Base-by-base conservation (phyloP, 37 sponge, comb jelly and placozoan species). In the Hexactinellida sp. region DNA sequence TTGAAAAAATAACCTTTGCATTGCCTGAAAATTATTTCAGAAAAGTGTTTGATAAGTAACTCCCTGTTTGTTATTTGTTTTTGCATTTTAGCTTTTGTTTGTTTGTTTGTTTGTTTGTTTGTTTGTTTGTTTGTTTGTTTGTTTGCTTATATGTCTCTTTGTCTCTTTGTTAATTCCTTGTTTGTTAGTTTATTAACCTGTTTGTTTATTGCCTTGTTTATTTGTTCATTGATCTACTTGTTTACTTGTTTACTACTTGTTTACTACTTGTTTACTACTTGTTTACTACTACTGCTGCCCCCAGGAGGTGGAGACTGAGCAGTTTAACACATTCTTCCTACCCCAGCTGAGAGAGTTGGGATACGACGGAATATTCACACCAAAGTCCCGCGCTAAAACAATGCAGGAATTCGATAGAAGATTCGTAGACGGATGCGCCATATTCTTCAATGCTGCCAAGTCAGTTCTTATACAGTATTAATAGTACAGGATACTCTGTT, bases 391-490 rank as follows among this genome's bases (percentile, higher is more conserved):
- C 0, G 92, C 99, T 30, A 89, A 90, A 38, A 97, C 99, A 1
- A 95, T 97, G 94, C 88, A 55, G 28, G 95, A 97, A 38, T 63
- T 83, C 24, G 99, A 97, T 36, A 54, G 95, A 36, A 93, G 88
- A 83, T 88, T 82, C 82, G 99, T 97, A 37, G 99, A 97, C 84
- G 99, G 99, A 3, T 97, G 99, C 88, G 95, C 95, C 84, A 95
- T 95, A 47, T 97, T 97, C 92, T 97, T 54, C 87, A 89, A 93
- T 82, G 92, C 88, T 37, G 76, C 89, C 1, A 97, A 93, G 98
- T 97, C 37, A 88, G 92, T 89, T 0, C 0, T 37, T 24, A 38
- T 54, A 3, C 28, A 37, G 87, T 5, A n/a, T n/a, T n/a, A n/a
- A n/a, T n/a, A n/a, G n/a, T n/a, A n/a, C 38, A 86, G 24, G 23